These are phyloP conservation scores for Odontesthes bonariensis DNA, from an alignment of 2,113 vertebrate species.

Conservation along the genomic window DNA sequence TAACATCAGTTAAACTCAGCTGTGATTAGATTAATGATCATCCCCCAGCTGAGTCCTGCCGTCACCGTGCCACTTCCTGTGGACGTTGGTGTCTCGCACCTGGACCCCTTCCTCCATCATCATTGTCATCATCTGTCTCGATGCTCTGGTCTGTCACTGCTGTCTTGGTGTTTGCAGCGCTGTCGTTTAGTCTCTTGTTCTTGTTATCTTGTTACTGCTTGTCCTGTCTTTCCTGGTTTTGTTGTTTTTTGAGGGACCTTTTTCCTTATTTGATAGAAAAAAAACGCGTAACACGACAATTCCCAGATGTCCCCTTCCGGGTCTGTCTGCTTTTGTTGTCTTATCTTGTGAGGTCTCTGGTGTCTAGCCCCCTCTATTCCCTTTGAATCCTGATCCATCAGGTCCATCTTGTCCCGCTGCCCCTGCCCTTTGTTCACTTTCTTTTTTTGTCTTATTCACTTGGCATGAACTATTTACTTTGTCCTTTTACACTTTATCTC, in stretches of 20 bases:
- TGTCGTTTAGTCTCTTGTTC: not conserved
- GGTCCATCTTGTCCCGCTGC: not conserved
- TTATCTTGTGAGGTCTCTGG: not conserved
- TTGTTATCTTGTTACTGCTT: not conserved
- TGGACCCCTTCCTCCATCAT: not conserved
- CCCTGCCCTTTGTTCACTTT: no score
- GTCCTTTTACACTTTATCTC: no score
- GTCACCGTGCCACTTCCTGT: slow-evolving; percentile 11
- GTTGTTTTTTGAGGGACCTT: not conserved
- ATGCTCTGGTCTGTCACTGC: not conserved
- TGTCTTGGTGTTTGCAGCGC: not conserved
- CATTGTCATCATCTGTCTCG: not conserved
- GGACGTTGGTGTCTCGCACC: slow-evolving; percentile 19
- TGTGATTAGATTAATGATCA: slow-evolving; percentile 23
- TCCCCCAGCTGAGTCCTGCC: slow-evolving; percentile 44
- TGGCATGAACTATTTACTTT: no score
- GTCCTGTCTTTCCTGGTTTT: not conserved
- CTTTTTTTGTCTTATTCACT: no score
- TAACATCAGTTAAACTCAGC: slow-evolving; percentile 4
- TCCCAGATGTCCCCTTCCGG: not conserved
- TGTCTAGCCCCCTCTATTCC: no score
- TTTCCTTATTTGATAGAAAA: not conserved
- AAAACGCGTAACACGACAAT: not conserved
- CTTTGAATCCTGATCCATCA: not conserved
- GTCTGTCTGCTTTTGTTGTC: not conserved